These are phyloP conservation scores for Columba guinea DNA, from an alignment of 2,797 vertebrate genomes.

Conservation along the genomic window DNA sequence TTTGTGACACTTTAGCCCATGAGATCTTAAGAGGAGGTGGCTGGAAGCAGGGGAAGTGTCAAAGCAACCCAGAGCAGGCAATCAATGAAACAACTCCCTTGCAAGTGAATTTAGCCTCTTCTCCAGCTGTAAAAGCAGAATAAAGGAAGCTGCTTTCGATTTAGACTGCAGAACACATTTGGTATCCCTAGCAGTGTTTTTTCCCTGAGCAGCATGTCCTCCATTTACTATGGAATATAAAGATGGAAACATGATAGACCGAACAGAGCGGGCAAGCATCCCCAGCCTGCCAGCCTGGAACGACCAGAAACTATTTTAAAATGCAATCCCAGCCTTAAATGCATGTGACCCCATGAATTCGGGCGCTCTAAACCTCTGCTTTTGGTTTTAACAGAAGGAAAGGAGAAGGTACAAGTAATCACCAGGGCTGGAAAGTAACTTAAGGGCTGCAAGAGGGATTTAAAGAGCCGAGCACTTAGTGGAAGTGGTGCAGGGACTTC, in stretches of 20 bases:
- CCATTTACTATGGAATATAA: background rate
- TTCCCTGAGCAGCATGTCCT: background rate
- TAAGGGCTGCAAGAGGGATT: background rate
- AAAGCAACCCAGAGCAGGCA: background rate
- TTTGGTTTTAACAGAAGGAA: background rate
- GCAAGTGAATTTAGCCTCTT: background rate
- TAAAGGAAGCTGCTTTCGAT: background rate
- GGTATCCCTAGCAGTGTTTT: background rate
- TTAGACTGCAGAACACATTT: background rate
- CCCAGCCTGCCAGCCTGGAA: background rate
- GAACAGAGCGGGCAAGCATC: background rate
- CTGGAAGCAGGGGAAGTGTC: background rate
- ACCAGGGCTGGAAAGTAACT: background rate
- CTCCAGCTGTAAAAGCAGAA: background rate
- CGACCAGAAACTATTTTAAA: background rate
- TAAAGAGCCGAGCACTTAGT: background rate
- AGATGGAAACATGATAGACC: background rate
- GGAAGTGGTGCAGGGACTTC: background rate
- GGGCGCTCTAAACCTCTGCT: background rate
- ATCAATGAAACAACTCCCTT: background rate
- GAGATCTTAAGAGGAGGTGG: background rate
- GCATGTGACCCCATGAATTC: background rate
- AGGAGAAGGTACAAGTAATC: background rate
- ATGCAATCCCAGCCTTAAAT: background rate
- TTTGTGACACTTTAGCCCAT: background rate